These are phyloP conservation scores for Anabacerthia variegaticeps DNA, from an alignment of 2,797 vertebrate species.

Conservation along the genomic window DNA sequence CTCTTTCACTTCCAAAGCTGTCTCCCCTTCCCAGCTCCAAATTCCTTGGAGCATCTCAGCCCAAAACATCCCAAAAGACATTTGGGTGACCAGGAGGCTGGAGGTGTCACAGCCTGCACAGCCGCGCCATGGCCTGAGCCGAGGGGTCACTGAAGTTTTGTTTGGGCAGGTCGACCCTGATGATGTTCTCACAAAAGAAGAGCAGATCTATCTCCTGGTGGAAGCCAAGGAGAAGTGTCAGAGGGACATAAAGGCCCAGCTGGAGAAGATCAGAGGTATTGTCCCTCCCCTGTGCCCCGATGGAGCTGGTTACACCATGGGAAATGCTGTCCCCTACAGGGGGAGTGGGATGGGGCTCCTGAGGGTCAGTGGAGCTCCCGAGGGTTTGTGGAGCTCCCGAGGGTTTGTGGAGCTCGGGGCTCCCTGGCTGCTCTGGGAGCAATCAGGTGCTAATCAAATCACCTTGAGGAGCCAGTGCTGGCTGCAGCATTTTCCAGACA, in stretches of 20 bases:
- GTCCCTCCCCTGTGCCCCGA: accelerated
- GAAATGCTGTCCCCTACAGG: neutral
- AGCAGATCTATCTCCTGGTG: constrained; percentile 89
- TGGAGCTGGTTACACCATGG: accelerated
- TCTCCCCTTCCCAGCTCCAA: neutral
- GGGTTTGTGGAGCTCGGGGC: neutral
- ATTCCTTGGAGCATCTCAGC: neutral
- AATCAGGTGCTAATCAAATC: neutral
- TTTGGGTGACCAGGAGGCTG: neutral
- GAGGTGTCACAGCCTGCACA: accelerated
- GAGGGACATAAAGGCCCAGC: constrained; percentile 77
- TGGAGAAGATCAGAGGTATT: constrained; percentile 77
- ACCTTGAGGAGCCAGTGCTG: neutral
- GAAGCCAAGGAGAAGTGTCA: constrained; percentile 85
- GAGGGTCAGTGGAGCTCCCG: neutral
- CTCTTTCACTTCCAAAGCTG: neutral
- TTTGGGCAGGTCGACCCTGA: constrained; percentile 84
- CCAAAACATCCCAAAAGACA: neutral
- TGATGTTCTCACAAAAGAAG: constrained; percentile 88
- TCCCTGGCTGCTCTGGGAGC: neutral
- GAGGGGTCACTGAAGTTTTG: neutral
- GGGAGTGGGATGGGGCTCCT: neutral
- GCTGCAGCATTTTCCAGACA: neutral
- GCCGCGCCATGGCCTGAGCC: neutral
- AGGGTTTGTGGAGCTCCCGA: neutral